Percentiles rank a stretch among this genome's conserved stretches.
These are phyloP conservation scores for Numenius phaeopus DNA, from an alignment of 2,797 vertebrate species.

Conservation along the genomic window DNA sequence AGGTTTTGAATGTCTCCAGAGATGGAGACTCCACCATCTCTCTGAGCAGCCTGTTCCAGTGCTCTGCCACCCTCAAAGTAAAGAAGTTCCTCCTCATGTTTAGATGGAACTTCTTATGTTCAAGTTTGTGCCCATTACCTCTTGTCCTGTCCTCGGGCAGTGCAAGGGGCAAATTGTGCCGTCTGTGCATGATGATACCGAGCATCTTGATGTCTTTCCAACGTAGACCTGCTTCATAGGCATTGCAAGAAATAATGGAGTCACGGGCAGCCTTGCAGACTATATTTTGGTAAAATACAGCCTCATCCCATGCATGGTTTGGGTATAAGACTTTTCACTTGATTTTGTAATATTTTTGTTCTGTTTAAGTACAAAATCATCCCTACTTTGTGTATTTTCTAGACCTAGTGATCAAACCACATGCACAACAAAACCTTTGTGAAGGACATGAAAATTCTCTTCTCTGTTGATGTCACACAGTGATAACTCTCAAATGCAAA, in stretches of 20 bases:
- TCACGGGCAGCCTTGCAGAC: not conserved
- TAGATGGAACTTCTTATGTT: no score
- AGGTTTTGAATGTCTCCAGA: no score
- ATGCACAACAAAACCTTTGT: not conserved
- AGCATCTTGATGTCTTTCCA: not conserved
- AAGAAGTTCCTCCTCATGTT: no score
- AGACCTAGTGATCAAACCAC: not conserved
- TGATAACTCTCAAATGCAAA: not conserved
- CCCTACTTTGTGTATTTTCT: not conserved
- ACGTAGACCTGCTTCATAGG: fast-evolving
- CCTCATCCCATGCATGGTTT: not conserved
- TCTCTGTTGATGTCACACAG: not conserved
- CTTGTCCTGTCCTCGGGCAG: not conserved
- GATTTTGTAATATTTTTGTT: not conserved
- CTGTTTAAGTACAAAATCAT: not conserved
- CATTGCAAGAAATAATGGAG: not conserved
- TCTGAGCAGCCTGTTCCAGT: no score
- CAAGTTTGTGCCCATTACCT: no score
- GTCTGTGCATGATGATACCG: fast-evolving
- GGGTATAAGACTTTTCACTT: not conserved
- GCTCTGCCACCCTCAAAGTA: no score
- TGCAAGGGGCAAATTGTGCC: not conserved
- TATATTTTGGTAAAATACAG: not conserved
- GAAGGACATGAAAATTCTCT: not conserved
- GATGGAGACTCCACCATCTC: no score